Base-by-base conservation (phyloP, 2,888 invertebrate genomes). In the Girardia tigrina region DNA sequence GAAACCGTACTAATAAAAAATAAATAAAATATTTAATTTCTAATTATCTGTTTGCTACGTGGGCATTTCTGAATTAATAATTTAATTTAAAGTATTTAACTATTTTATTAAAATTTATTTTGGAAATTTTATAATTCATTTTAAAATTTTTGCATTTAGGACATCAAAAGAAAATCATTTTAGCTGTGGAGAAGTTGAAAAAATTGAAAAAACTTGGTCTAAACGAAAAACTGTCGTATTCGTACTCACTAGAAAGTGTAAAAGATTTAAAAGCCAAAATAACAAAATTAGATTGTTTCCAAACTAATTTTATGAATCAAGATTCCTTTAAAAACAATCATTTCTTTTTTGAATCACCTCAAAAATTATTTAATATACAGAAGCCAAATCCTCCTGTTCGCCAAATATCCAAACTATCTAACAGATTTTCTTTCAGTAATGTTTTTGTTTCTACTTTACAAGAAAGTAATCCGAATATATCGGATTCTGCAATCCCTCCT, bases 161-260 rank as follows among this genome's bases (percentile, higher is more conserved):
- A 36, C 98, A 98, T 84, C 95, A 98, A 86, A 98, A 98, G 88
- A 93, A 95, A 87, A 90, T 98, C 80, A 88, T 94, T 82, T 87
- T 98, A 82, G 97, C 97, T 78, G 93, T 97, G 80, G 95, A 95
- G 85, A 42, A 69, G 14, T 20, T 74, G 26, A 23, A 28, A 26
- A 42, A 69, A 26, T 1, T 74, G 20, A 74, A 74, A 20, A 74
- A 74, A n/a, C 4, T 56, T 4, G n/a, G n/a, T 56, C 56, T 20
- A 56, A 56, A 56, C 23, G 56, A 56, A 56, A 56, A 56, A 56
- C 23, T 56, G n/a, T 56, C 56, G 4, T 56, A 56, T 56, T 56
- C 56, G 2, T 56, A 56, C 23, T 56, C 56, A 56, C n/a, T 56
- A 23, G 56, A 56, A 56, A 56, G 56, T 23, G 56, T 56, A 12